Percentiles rank a stretch among this genome's conserved stretches.
These are phyloP conservation scores for Alosa sapidissima DNA, from an alignment of 2,797 vertebrate species.

Conservation along the genomic window DNA sequence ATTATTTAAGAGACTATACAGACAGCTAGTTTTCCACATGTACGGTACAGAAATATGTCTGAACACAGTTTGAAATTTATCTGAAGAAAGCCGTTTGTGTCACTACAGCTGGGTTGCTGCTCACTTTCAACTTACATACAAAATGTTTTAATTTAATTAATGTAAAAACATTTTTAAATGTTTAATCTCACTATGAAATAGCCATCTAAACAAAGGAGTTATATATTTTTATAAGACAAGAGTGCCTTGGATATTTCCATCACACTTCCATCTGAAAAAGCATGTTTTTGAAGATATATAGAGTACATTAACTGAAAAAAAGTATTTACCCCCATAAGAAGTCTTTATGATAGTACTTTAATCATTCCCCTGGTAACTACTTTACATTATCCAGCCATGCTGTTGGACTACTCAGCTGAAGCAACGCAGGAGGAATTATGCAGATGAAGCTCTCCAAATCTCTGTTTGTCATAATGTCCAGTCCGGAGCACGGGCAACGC, in stretches of 20 bases:
- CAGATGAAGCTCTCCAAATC: conserved; percentile 7
- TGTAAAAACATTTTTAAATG: too few relatives aligned
- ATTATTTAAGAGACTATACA: not conserved
- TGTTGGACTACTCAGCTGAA: not conserved
- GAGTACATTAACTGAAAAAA: not conserved
- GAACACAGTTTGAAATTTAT: not conserved
- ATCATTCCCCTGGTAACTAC: not conserved
- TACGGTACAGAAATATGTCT: not conserved
- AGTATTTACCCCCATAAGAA: not conserved
- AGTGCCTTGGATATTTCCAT: too few relatives aligned
- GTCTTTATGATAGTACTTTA: not conserved
- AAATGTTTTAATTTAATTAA: too few relatives aligned
- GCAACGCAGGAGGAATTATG: not conserved
- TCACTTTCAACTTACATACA: too few relatives aligned
- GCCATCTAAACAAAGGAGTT: too few relatives aligned
- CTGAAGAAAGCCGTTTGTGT: too few relatives aligned
- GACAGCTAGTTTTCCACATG: not conserved
- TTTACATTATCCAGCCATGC: not conserved
- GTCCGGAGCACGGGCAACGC: not conserved
- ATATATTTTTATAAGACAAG: too few relatives aligned
- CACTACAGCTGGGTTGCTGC: too few relatives aligned
- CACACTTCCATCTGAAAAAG: too few relatives aligned
- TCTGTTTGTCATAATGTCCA: conserved; percentile 22
- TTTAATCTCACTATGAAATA: too few relatives aligned
- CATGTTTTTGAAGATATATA: not conserved